These are phyloP conservation scores for Diabrotica undecimpunctata DNA, from an alignment of 1,140 invertebrate genomes.

Conservation along the genomic window DNA sequence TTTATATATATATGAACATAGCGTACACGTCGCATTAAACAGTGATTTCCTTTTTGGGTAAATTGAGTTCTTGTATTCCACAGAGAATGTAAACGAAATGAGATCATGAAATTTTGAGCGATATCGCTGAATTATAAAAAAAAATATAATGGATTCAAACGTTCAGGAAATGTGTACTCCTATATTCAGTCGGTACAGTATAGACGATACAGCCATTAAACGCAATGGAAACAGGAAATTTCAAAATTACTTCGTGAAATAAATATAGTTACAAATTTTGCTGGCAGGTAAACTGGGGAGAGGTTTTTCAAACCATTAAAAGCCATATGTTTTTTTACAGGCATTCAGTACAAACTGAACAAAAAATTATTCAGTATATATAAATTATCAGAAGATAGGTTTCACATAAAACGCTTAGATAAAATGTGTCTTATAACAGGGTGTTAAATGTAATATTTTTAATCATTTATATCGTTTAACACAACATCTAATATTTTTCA, in stretches of 20 bases:
- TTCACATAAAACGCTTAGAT: too few species aligned
- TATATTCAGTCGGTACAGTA: conserved; percentile 8
- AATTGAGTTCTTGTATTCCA: background rate
- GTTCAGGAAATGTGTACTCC: conserved; percentile 9
- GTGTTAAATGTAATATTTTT: too few species aligned
- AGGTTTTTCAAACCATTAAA: background rate
- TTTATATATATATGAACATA: too few species aligned
- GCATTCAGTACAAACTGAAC: too few species aligned
- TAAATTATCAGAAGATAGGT: too few species aligned
- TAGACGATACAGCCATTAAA: conserved; percentile 11
- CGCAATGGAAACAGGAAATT: conserved; percentile 17
- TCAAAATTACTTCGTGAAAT: conserved; percentile 18
- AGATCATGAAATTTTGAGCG: conserved; percentile 6
- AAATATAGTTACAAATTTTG: conserved; percentile 13
- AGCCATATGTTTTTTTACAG: too few species aligned
- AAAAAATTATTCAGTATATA: too few species aligned
- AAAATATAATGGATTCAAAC: conserved; percentile 7
- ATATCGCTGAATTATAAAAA: conserved; percentile 11
- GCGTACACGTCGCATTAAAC: too few species aligned
- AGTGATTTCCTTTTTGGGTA: background rate
- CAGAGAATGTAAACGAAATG: background rate
- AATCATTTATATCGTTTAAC: too few species aligned
- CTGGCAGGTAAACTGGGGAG: conserved; percentile 5
- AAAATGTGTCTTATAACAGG: too few species aligned
- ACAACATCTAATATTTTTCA: too few species aligned